Evolutionary conservation across 2,113 vertebrate genomes (phyloP).

Genomic region (Clarias magur): DNA sequence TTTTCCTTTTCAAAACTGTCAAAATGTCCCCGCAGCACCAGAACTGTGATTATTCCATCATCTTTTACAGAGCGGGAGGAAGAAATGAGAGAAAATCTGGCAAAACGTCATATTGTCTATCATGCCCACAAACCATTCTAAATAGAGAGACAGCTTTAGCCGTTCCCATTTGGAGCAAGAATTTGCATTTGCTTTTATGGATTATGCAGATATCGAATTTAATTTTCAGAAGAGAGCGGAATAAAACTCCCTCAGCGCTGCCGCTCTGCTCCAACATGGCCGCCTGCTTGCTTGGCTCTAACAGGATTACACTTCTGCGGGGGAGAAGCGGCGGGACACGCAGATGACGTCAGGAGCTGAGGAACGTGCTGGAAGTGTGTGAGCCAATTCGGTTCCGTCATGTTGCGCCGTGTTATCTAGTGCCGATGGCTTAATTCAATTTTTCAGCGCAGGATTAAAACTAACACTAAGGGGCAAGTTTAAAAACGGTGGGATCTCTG

Average conservation of each 20-base stretch:
- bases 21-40: neutral
- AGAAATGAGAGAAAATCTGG: slow-evolving; percentile 30
- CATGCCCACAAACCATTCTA: slow-evolving; percentile 15
- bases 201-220: slow-evolving; percentile 46
- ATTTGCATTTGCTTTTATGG: slow-evolving; percentile 33
- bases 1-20: neutral
- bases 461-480: neutral
- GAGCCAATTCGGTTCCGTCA: slow-evolving; percentile 39
- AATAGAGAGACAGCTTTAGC: slow-evolving; percentile 24
- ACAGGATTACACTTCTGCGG: slow-evolving; percentile 48
- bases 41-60: slow-evolving; percentile 2
- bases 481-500: neutral
- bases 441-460: slow-evolving; percentile 25
- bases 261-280: slow-evolving; percentile 37
- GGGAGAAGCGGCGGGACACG: slow-evolving; percentile 37
- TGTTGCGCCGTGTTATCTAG: slow-evolving; percentile 16
- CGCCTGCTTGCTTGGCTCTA: slow-evolving; percentile 44
- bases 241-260: slow-evolving; percentile 9
- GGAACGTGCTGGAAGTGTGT: slow-evolving; percentile 15
- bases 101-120: neutral
- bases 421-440: slow-evolving; percentile 23
- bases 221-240: slow-evolving; percentile 35
- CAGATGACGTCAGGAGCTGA: slow-evolving; percentile 40
- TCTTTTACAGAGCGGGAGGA: slow-evolving; percentile 20
- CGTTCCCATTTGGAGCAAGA: slow-evolving; percentile 6